Evolutionary conservation across 2,888 invertebrate genomes (phyloP), one percentile per base, ranked within the genome.

Genomic region (Phyllotreta striolata): DNA sequence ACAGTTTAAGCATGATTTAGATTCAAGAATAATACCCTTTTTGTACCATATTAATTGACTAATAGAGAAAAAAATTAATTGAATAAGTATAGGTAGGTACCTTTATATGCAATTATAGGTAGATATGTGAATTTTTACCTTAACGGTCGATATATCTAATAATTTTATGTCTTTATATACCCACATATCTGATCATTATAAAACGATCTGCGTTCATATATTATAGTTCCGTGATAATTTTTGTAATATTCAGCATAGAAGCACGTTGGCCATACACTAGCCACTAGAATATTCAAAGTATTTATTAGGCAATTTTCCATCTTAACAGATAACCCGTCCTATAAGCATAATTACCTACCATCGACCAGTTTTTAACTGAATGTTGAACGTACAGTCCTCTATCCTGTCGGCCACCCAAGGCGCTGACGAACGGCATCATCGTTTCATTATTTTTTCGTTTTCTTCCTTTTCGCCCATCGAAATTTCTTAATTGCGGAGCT

Each of bases 401-500:
- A 56, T 52, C 44, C 58, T 46, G 41, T 64, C 70, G 77, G 73
- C 77, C 77, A 77, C 77, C 77, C 77, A 77, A 76, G 76, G 62
- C 41, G 74, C 72, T 73, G 72, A 75, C 75, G 73, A 13, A 52
- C 52, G 52, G 24, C 24, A 24, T 24, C 24, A 24, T 24, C 24
- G 24, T 24, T 24, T 24, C 24, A 24, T 24, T n/a, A n/a, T n/a
- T n/a, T 24, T 24, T 24, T 24, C 24, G 24, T 24, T 24, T 24
- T 24, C 24, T 24, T 75, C 75, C 71, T 70, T 74, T 75, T 74
- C 74, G 68, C 66, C 70, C 70, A 71, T 73, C 67, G 69, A 73
- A 73, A 75, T 72, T 72, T 71, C 75, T 73, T 77, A 76, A 77
- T 77, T 77, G 72, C 73, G 55, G 46, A 57, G 72, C 74, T 69